Evolutionary conservation across 2,797 vertebrate species (phyloP), one percentile per base, ranked within the genome.

Genomic region (Alfaro cultratus): DNA sequence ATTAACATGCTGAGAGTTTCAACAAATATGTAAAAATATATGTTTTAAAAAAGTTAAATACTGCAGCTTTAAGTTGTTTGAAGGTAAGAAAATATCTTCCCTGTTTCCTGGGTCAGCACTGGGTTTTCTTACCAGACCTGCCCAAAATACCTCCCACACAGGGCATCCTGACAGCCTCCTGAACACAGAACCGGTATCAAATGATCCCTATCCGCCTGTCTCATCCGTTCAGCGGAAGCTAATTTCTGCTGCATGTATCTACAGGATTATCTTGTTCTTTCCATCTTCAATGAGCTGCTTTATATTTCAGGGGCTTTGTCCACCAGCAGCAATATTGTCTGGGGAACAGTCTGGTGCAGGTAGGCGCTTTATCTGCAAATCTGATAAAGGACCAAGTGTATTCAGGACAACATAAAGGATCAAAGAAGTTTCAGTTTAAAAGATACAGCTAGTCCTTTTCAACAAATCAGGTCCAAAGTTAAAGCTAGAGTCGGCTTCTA

Each of bases 241-340:
- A 36, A 74, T 74, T 74, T 74, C 72, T 74, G 47, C 29, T 51
- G 45, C n/a, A 72, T 72, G 70, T 72, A 21, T 47, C 45, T 46
- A 29, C 70, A 49, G 39, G 67, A 68, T 41, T 41, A 67, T 67
- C 62, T 67, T 39, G 62, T 67, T 67, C 62, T 67, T 67, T 67
- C 62, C 23, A 3, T 67, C 18, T 67, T 67, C 36, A 36, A 67
- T 67, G 34, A 67, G 62, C 31, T 39, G 62, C 62, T 39, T 67
- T 41, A 43, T 68, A 11, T 68, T 68, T 41, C 23, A 68, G 10
- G 36, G 64, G 11, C 36, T 5, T 68, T 68, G 67, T 18, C 64
- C 16, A 11, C 21, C 36, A 43, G 36, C 23, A 41, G 67, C 67
- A 68, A 68, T 67, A 39, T 39, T 39, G 34, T 67, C 62, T 36